Evolutionary conservation across 2,113 vertebrate species (phyloP).

Genomic region (Arenaria interpres): DNA sequence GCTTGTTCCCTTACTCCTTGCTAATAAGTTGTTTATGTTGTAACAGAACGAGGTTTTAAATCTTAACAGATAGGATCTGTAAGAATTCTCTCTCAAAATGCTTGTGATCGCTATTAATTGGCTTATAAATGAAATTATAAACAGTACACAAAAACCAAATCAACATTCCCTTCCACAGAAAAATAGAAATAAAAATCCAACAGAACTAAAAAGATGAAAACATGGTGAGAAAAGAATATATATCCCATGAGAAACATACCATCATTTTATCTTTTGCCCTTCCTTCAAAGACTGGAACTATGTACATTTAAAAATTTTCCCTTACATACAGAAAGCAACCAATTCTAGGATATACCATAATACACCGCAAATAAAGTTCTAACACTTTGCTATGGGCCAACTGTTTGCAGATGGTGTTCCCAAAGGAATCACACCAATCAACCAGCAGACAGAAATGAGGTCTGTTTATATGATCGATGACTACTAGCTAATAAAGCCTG

Average conservation of each 20-base stretch:
- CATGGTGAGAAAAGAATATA: not conserved
- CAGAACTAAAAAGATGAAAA: not conserved
- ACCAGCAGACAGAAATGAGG: not conserved
- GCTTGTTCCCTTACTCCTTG: not conserved
- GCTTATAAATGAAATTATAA: not conserved
- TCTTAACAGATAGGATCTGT: not conserved
- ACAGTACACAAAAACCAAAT: not conserved
- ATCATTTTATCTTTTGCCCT: not conserved
- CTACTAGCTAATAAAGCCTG: not conserved
- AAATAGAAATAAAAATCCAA: not conserved
- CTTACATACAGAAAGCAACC: not conserved
- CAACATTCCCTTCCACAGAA: not conserved
- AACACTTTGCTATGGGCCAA: not conserved
- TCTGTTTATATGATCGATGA: not conserved
- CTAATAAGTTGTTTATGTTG: not conserved
- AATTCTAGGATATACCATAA: not conserved
- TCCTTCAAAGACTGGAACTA: not conserved
- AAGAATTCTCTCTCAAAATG: not conserved
- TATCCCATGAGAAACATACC: not conserved
- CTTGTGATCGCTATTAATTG: not conserved
- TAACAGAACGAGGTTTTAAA: not conserved
- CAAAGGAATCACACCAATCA: not conserved
- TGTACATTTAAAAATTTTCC: not conserved
- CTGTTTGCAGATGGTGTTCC: not conserved
- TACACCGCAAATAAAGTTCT: not conserved